phyloP scores from a whole-genome alignment of 2,888 invertebrate genomes.

The Phragmatobia fuliginosa region DNA sequence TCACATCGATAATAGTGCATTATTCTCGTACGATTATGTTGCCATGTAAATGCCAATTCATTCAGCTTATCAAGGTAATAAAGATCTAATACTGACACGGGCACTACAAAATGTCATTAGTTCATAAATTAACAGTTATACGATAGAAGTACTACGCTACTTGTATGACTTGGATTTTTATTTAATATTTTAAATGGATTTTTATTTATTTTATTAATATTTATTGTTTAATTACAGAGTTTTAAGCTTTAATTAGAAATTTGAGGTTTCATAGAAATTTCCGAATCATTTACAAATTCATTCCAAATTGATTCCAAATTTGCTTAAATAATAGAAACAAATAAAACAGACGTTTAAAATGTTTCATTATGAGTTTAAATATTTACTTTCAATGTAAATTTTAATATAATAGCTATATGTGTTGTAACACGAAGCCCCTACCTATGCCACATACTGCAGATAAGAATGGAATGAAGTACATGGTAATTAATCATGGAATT shows the following conservation, averaged over 20 bases:
- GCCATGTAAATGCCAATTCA: too few relatives aligned
- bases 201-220: too few relatives aligned
- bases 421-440: not conserved
- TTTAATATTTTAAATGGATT: too few relatives aligned
- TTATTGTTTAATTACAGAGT: too few relatives aligned
- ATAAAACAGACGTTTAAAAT: not conserved
- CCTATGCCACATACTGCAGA: not conserved
- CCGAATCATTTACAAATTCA: not conserved
- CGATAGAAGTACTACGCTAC: too few relatives aligned
- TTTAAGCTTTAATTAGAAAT: too few relatives aligned
- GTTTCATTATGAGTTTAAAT: not conserved
- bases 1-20: too few relatives aligned
- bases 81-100: not conserved
- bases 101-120: not conserved
- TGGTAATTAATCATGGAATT: constrained; percentile 15
- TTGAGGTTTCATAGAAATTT: too few relatives aligned
- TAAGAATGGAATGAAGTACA: not conserved
- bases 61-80: too few relatives aligned
- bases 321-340: not conserved
- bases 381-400: not conserved
- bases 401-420: not conserved
- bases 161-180: too few relatives aligned
- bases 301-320: not conserved
- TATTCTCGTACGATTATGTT: too few relatives aligned
- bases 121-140: not conserved